Percentiles rank a stretch among this genome's conserved stretches.
These are phyloP conservation scores for Dynastes maya DNA, from an alignment of 2,888 invertebrate species.

Conservation along the genomic window DNA sequence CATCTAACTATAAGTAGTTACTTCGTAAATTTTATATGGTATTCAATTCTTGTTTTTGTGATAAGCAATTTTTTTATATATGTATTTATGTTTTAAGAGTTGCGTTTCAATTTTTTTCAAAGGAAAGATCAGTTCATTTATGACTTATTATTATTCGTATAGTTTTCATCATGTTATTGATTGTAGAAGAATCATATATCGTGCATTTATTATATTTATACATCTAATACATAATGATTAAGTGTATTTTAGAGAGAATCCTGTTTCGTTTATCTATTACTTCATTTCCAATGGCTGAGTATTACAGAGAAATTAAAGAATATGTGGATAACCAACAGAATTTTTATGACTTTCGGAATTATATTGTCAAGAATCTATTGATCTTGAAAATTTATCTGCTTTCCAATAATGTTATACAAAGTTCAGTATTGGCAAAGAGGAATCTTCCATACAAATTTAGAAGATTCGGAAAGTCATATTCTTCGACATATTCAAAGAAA, in stretches of 20 bases:
- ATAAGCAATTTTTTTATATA: constrained; percentile 6
- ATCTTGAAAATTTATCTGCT: no score
- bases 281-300: not conserved
- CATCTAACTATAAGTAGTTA: not conserved
- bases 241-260: constrained; percentile 24
- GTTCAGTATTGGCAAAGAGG: no score
- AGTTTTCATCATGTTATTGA: constrained; percentile 10
- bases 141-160: not conserved
- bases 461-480: not conserved
- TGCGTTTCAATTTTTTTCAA: constrained; percentile 18
- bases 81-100: constrained; percentile 15
- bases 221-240: not conserved
- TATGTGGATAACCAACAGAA: not conserved
- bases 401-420: no score
- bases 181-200: constrained; percentile 6
- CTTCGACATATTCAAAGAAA: constrained; percentile 7
- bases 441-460: not conserved
- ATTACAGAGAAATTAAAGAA: not conserved
- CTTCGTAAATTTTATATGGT: not conserved
- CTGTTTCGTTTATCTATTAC: not conserved
- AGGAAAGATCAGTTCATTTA: constrained; percentile 6
- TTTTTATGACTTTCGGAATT: no score
- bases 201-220: constrained; percentile 48
- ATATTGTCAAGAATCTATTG: no score
- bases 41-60: constrained; percentile 19